Conservation (phyloP, 2,113 vertebrate species). For the Polyodon spathula region DNA sequence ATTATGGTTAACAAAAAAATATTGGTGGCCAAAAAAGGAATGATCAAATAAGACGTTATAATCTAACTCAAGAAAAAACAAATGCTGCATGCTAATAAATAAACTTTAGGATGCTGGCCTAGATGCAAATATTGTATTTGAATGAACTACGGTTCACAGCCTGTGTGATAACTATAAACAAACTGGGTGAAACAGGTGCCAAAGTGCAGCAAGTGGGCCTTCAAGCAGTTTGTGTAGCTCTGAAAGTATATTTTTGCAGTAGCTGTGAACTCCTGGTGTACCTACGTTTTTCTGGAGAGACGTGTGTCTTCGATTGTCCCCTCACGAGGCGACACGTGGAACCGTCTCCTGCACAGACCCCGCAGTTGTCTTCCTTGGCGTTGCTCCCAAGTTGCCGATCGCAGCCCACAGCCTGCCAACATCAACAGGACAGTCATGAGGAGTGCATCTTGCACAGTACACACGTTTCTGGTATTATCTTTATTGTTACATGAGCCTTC, state of each 20-base stretch:
- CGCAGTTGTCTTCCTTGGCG: slow-evolving; percentile 82
- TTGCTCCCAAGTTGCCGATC: slow-evolving; percentile 77
- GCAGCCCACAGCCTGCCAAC: slow-evolving; percentile 80
- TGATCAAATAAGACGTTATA: slow-evolving; percentile 19
- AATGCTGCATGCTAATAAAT: slow-evolving; percentile 20
- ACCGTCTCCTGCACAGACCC: slow-evolving; percentile 75
- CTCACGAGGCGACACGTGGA: slow-evolving; percentile 82
- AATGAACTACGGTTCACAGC: neutral
- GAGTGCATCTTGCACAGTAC: slow-evolving; percentile 34
- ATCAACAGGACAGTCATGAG: slow-evolving; percentile 48
- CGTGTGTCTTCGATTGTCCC: slow-evolving; percentile 70
- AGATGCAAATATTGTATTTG: neutral
- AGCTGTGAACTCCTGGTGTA: slow-evolving; percentile 10
- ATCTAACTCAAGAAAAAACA: slow-evolving; percentile 24
- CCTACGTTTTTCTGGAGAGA: slow-evolving; percentile 78
- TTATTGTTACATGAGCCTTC: slow-evolving; percentile 35
- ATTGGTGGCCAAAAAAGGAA: slow-evolving; percentile 10
- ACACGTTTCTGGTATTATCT: slow-evolving; percentile 37
- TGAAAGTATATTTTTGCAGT: neutral
- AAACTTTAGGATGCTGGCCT: slow-evolving; percentile 13
- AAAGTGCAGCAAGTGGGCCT: slow-evolving; percentile 3
- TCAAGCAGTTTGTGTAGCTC: neutral
- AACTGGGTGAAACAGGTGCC: slow-evolving; percentile 13
- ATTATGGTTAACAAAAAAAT: slow-evolving; percentile 3
- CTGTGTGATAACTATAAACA: neutral